Evolutionary conservation across 2,797 vertebrate species (phyloP), one percentile per base, ranked within the genome.

Genomic region (Streptopelia turtur): DNA sequence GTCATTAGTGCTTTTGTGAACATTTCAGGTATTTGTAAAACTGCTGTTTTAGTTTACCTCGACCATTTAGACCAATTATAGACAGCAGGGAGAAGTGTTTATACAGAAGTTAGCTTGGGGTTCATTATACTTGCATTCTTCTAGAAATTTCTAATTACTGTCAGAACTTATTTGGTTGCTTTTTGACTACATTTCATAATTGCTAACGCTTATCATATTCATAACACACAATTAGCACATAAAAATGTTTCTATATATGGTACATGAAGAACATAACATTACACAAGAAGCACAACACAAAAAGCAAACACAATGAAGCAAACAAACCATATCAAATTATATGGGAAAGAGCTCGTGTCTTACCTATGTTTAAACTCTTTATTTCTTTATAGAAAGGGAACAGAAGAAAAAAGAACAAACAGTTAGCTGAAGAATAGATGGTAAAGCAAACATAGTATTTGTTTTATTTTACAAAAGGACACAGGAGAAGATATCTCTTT

Each of bases 311-410:
- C 97, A 97, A 97, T 94, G 92, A 97, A 96, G 96, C 97, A 98
- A 98, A 97, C 96, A 97, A 97, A 97, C 94, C 93, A 96, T 97
- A 97, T 97, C 93, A 97, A 98, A 98, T 97, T 97, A 97, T 96
- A 97, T 57, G 96, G 97, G 96, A 97, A 97, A 98, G 97, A 97
- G 97, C 95, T 97, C 93, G 96, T 98, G 83, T 97, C 99, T 99
- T 98, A 99, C 99, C 99, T 99, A 99, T 99, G 99, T 98, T 99
- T 98, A 98, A 99, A 99, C 98, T 99, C 99, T 98, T 99, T 99
- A 98, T 99, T 99, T 98, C 99, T 99, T 98, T 98, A 98, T 94
- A 97, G 97, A 98, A 98, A 97, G 97, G 96, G 97, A 98, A 98
- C 97, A 98, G 97, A 97, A 97, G 98, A 97, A 96, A 97, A 98